Percentiles rank a stretch among this genome's conserved stretches.
phyloP scores from a whole-genome alignment of 2,797 vertebrate species.

The Euphonia xanthogaster region DNA sequence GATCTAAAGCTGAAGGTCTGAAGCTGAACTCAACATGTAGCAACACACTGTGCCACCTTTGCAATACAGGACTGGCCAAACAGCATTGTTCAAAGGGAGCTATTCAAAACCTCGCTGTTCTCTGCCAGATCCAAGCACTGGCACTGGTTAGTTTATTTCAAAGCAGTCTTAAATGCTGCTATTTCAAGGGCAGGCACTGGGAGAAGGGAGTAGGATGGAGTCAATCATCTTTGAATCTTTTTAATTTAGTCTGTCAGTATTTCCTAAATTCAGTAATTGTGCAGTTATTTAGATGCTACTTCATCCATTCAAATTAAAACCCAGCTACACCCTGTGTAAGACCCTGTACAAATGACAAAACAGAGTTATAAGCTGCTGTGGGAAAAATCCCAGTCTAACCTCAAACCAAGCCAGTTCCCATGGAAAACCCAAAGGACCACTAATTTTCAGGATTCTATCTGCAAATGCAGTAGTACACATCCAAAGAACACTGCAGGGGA shows the following conservation, averaged over 20 bases:
- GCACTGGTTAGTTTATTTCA: conserved; percentile 21
- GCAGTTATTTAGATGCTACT: conserved; percentile 1
- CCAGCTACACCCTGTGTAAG: not conserved
- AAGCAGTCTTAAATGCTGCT: conserved; percentile 21
- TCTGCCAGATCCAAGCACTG: conserved; percentile 1
- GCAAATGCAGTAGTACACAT: not conserved
- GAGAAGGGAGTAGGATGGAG: not conserved
- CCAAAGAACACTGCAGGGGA: not conserved
- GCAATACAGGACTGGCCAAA: not conserved
- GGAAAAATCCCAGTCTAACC: not conserved
- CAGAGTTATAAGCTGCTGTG: not conserved
- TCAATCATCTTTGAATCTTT: not conserved
- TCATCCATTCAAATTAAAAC: not conserved
- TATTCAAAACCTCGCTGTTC: not conserved
- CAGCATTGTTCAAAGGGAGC: not conserved
- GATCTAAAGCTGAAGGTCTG: conserved; percentile 30
- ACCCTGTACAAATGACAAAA: not conserved
- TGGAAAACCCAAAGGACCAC: not conserved
- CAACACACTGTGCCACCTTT: conserved; percentile 16
- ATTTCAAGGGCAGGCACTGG: not conserved
- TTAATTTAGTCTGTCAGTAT: not conserved
- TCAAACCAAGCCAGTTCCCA: not conserved
- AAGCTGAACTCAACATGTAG: not conserved
- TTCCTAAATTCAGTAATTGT: conserved; percentile 9
- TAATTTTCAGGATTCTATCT: not conserved